Evolutionary conservation across 2,888 invertebrate genomes (phyloP), one percentile per base, ranked within the genome.

Genomic region (Netelia melanura): DNA sequence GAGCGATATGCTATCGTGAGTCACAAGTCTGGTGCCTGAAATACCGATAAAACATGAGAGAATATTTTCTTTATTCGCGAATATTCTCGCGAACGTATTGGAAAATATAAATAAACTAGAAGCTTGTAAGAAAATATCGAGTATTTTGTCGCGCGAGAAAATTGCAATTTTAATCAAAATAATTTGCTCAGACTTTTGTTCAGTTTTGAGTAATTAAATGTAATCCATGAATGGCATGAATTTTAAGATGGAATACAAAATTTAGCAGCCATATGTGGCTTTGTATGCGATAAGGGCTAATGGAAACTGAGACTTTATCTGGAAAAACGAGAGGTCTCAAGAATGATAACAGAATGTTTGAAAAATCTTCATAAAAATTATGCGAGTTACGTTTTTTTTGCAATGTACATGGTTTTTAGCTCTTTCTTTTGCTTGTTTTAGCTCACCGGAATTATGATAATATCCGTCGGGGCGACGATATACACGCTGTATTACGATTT

Each of bases 381-480:
- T 38, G 6, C 38, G 5, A 21, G 1, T n/a, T 14, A 86, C 38
- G 14, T 54, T 56, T 23, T 38, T 21, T 56, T 1, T 52, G 52
- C 23, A 65, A 65, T 38, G 38, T 38, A 6, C 38, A 30, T n/a
- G n/a, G 0, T 65, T 38, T n/a, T 17, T n/a, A 65, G n/a, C 3
- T 65, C 1, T 14, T n/a, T 65, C n/a, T 2, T 25, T 54, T 25
- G 17, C n/a, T 77, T 78, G 44, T 43, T 56, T 93, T 95, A 97
- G 97, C 93, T 97, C 85, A 95, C 96, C 48, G 97, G 97, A 1
- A 94, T 96, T 67, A 95, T 95, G 87, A 94, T 97, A 81, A 95
- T 97, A 86, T 95, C 96, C 1, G 95, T 96, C 81, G 97, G 97
- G 52, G 95, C 95, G 25, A 95, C 96, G 11, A 95, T 95, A 48